Base-by-base conservation (phyloP, 2,797 vertebrate species). In the Diplodus sargus region DNA sequence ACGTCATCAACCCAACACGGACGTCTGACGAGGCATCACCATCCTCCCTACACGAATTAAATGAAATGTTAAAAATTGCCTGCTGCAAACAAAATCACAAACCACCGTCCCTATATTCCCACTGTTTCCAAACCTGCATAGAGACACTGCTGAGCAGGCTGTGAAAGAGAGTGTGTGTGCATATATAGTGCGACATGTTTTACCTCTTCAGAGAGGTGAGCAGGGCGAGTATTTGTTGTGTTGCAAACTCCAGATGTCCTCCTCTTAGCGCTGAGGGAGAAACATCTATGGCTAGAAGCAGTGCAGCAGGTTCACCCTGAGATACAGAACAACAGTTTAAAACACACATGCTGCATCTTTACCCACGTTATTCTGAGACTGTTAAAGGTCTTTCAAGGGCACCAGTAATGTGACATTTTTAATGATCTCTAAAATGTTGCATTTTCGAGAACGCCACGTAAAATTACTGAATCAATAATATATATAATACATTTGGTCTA, bases 1-100 rank as follows among this genome's bases (percentile, higher is more conserved):
- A 96, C 0, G 96, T 96, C 85, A 96, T 93, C 91, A 96, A 79
- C 68, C 95, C 95, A 17, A 96, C 90, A 0, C 90, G 91, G n/a
- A 95, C 54, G 14, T 91, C 88, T 3, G 90, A 85, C 65, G 42
- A 39, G 17, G 67, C 77, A 0, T 78, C 66, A 1, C 82, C 83
- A 5, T 76, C 82, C 58, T 86, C 81, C 28, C 95, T 96, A 14
- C 53, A 76, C 2, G 28, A 12, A 73, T 5, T 4, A 17, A 5
- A 70, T 0, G 0, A n/a, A 28, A n/a, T 4, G 3, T 28, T 28
- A 22, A 54, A 67, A 22, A 23, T 6, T 3, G 9, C 18, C 11
- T 53, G n/a, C 23, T 22, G 3, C 11, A 54, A 63, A 57, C 28
- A 8, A 57, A 4, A 45, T 42, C 7, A 22, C 6, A 1, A 13